phyloP scores from a whole-genome alignment of 2,113 vertebrate species.

The Philantomba maxwellii region DNA sequence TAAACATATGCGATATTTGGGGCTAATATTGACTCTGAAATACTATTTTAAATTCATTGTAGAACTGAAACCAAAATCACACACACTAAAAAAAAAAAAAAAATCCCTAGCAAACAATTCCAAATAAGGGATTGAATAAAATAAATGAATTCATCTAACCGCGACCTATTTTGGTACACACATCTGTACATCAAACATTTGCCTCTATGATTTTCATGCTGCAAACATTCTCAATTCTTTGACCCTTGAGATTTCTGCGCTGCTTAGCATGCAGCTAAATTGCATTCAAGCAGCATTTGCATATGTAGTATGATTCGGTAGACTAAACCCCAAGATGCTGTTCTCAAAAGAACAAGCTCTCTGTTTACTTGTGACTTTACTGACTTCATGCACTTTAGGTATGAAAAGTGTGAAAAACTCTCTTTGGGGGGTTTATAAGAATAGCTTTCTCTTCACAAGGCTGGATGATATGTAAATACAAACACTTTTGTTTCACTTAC shows the following conservation, averaged over 20 bases:
- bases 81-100: neutral
- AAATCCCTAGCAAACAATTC: slow-evolving; percentile 16
- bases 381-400: slow-evolving; percentile 47
- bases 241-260: slow-evolving; percentile 52
- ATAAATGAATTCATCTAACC: slow-evolving; percentile 40
- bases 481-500: neutral
- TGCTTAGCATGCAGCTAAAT: slow-evolving; percentile 52
- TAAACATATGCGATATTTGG: neutral
- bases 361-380: slow-evolving; percentile 57
- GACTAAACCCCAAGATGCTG: slow-evolving; percentile 30
- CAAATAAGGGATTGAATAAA: slow-evolving; percentile 44
- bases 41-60: slow-evolving; percentile 20
- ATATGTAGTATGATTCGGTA: slow-evolving; percentile 54
- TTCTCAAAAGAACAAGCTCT: slow-evolving; percentile 49
- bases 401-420: slow-evolving; percentile 31
- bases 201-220: slow-evolving; percentile 37
- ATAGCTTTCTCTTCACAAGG: slow-evolving; percentile 6
- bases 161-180: slow-evolving; percentile 5
- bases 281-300: slow-evolving; percentile 48
- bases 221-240: slow-evolving; percentile 54
- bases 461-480: slow-evolving; percentile 19
- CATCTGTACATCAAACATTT: slow-evolving; percentile 67
- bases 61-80: slow-evolving; percentile 17
- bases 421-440: slow-evolving; percentile 24
- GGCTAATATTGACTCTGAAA: slow-evolving; percentile 44